phyloP scores from a whole-genome alignment of 2,113 vertebrate genomes.

The Paracanthobrama guichenoti region DNA sequence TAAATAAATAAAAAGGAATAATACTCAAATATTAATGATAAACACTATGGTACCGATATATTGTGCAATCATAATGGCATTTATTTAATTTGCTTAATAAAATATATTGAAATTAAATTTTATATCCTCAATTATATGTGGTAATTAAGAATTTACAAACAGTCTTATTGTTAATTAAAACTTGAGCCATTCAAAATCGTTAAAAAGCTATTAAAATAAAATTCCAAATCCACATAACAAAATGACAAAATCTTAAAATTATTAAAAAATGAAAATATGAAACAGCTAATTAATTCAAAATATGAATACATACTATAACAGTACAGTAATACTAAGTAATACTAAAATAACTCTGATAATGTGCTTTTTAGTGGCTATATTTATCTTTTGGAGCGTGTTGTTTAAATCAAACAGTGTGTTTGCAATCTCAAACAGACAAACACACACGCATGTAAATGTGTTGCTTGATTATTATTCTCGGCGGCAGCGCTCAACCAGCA shows the following conservation, averaged over 20 bases:
- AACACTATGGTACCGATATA: not conserved
- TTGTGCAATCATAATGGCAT: not conserved
- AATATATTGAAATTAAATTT: not conserved
- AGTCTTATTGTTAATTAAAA: no score
- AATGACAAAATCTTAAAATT: not conserved
- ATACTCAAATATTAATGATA: not conserved
- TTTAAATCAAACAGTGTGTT: not conserved
- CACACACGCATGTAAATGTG: slow-evolving; percentile 8
- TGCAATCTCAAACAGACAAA: not conserved
- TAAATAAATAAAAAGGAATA: not conserved
- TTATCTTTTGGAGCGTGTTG: no score
- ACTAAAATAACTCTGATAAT: not conserved
- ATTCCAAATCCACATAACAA: not conserved
- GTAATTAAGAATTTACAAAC: no score
- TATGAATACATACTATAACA: not conserved
- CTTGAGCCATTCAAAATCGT: not conserved
- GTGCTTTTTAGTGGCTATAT: no score
- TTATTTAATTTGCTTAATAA: not conserved
- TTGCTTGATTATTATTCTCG: not conserved
- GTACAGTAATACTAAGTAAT: not conserved
- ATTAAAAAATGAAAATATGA: not conserved
- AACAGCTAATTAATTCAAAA: not conserved
- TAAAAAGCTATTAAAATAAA: not conserved
- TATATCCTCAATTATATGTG: not conserved
- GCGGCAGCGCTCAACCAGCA: not conserved